Evolutionary conservation across 2,888 invertebrate species (phyloP), one percentile per base, ranked within the genome.

Genomic region (Latrodectus hesperus): DNA sequence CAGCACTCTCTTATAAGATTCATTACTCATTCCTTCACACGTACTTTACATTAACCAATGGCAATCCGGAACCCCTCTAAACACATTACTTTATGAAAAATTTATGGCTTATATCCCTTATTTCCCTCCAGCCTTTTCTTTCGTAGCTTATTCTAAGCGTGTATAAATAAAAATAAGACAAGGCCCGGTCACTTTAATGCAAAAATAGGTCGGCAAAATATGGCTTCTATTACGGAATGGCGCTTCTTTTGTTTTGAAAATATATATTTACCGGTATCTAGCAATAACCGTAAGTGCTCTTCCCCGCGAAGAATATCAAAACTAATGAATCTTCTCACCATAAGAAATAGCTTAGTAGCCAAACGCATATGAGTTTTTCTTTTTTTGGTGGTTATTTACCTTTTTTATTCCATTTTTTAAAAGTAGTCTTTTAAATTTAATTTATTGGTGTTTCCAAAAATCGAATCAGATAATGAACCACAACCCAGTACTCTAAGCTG

Each of bases 211-310:
- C 72, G 65, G 65, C 75, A 76, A 86, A 86, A 86, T 86, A 86
- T 86, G 65, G 86, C 86, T 76, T 86, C 86, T 81, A 86, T 86
- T 86, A 86, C 80, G 17, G 52, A 64, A 60, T 11, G 53, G 70
- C 80, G 75, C 79, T 71, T 60, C 64, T 71, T 86, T 86, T 86
- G 80, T 81, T 86, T 86, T 75, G 80, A 60, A 76, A 80, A 79
- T 74, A 80, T 85, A 80, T 85, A 85, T 80, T 85, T 85, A 85
- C 85, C 74, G 79, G 70, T 80, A 75, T 80, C 68, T 55, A 53
- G 86, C 86, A 86, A 86, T 86, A 86, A 86, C 81, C 38, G 71
- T 86, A 86, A 86, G 86, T 86, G 86, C 80, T 81, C 60, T n/a
- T 60, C 12, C 60, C 60, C n/a, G n/a, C 16, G 38, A 75, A 71